Base-by-base conservation (phyloP, 2,797 vertebrate species). In the Dallia pectoralis region DNA sequence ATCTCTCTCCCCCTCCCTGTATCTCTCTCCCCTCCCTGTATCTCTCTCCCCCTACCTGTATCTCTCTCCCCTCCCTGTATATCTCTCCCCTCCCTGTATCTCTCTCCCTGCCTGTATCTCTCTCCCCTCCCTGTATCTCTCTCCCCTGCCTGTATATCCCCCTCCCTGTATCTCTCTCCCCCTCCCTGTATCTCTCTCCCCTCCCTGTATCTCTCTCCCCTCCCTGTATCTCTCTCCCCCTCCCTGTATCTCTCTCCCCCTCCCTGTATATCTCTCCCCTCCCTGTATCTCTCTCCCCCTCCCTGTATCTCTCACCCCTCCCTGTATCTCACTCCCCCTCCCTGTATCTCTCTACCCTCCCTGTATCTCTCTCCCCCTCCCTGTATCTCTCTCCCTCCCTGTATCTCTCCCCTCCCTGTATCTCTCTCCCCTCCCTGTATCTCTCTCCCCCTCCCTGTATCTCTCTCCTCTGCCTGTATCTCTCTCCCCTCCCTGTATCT, bases 1-100 rank as follows among this genome's bases (percentile, higher is more conserved):
- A 74, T 75, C 51, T 83, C 74, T 70, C 33, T 36, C 59, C 11
- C 15, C 25, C 59, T 19, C 3, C 27, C 62, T 64, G 29, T 32
- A 30, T 25, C 29, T 27, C 64, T 56, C 62, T 32, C 19, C 18
- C 61, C 0, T 19, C 1, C 61, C 61, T 63, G 2, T 2, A 2
- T 62, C 59, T 27, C 59, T 11, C 27, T 16, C 59, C 15, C 32
- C 27, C 32, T 33, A n/a, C 16, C 61, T 22, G 1, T 22, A 11
- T 25, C 9, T 30, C 59, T 62, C 62, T n/a, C n/a, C n/a, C n/a
- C n/a, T n/a, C n/a, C n/a, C n/a, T n/a, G n/a, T n/a, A n/a, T n/a
- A n/a, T n/a, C n/a, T n/a, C n/a, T n/a, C n/a, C n/a, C n/a, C n/a
- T n/a, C n/a, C n/a, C n/a, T n/a, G n/a, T n/a, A n/a, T 33, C 30